Evolutionary conservation across 2,888 invertebrate species (phyloP), one percentile per base, ranked within the genome.

Genomic region (Coelopa pilipes): DNA sequence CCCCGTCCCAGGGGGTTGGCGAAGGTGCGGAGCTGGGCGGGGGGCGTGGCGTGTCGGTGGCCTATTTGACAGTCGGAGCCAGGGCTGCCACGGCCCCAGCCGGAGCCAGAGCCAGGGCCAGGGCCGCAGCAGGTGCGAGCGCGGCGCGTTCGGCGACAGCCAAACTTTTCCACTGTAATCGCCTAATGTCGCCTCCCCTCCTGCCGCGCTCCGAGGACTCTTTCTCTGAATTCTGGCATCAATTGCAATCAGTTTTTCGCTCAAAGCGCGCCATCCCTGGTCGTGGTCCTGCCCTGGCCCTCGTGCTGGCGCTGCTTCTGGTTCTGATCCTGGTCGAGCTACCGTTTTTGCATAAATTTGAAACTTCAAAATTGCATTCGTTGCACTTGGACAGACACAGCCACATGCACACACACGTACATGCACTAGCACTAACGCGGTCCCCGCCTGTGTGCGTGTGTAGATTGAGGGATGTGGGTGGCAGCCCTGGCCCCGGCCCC

Each of bases 321-420:
- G 34, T 34, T 34, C 34, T 34, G 57, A 21, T 57, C 21, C 21
- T 17, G 17, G 21, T 57, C 19, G 19, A n/a, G 57, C 21, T 57
- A n/a, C 4, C 1, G 11, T 19, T 57, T 57, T 57, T 57, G 12
- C n/a, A 17, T 15, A 57, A 57, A 57, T 15, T 57, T 57, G 15
- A 57, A 57, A 57, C 57, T 57, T 19, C 57, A 57, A 57, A 57
- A 57, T 19, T 57, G 57, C 57, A 57, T 57, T 57, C 57, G 57
- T 57, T 57, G 57, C 57, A 57, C 57, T 53, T 17, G 53, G n/a
- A 9, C 53, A 53, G 4, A 34, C 34, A 4, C 34, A 34, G n/a
- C n/a, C 34, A 34, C 34, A 34, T 4, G 34, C 34, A 34, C 34
- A 34, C 34, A 53, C 53, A 53, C 17, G 10, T 9, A 53, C 15